Base-by-base conservation (phyloP, 2,113 vertebrate genomes). In the Calyptommatus sinebrachiatus region DNA sequence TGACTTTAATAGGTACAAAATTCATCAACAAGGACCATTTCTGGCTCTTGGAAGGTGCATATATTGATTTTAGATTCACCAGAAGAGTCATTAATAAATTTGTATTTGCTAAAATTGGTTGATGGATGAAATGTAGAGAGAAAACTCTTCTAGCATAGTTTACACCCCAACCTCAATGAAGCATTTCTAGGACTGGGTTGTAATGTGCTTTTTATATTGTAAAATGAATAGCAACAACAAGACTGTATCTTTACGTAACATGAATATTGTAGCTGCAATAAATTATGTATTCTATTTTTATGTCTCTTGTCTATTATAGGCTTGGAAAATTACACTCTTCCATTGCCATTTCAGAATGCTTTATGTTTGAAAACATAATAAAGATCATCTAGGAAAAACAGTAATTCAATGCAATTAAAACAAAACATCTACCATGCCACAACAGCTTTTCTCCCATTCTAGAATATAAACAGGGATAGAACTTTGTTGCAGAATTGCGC, bases 111-210 rank as follows among this genome's bases (percentile, higher is more conserved):
- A 57, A 87, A 83, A 84, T n/a, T 86, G 87, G 89, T 84, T 89
- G 89, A 86, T 5, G 80, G 63, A 84, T 90, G 82, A 86, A 73
- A 73, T 12, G 83, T 73, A 86, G 10, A 88, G 73, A 83, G 67
- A 14, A 10, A 69, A 67, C 61, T 46, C 62, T 24, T 50, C 8
- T 50, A 48, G 18, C 45, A 22, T 41, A 65, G n/a, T 67, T 67
- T 14, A 29, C 73, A 48, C 26, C 83, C 63, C 20, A 41, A 22
- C 18, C 53, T 24, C 11, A 66, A 16, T 3, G n/a, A 0, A n/a
- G 29, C 14, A 10, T 71, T 63, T 24, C 21, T 48, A 22, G 60
- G 78, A n/a, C 8, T 24, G 8, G 8, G 46, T 18, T 16, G 62
- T 74, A 48, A 68, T 80, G n/a, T 57, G 16, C 60, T 60, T 71